Base-by-base conservation (phyloP, 2,797 vertebrate species). In the Etheostoma nigrum region DNA sequence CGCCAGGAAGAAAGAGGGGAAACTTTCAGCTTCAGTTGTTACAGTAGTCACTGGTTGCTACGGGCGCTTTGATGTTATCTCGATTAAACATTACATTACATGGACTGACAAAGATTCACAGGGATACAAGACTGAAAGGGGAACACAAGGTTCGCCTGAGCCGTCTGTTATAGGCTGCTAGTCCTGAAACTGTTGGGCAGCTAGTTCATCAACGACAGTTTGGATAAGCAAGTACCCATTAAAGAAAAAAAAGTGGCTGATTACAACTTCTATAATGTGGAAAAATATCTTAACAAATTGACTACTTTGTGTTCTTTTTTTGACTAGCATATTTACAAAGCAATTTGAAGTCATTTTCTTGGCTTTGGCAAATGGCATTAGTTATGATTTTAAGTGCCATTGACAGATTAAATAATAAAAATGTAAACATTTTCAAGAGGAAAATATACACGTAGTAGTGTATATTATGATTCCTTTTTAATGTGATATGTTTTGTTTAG, bases 11-110 rank as follows among this genome's bases (percentile, higher is more conserved):
- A 33, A 55, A 53, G 53, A 49, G 25, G 21, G 21, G 12, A 68
- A 4, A 15, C 55, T 21, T 78, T 76, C n/a, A 47, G 48, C 51
- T 74, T 40, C 51, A 23, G 30, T 54, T 53, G 21, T 72, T 10
- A 42, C 47, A 15, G 15, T n/a, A 15, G 61, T 27, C n/a, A 9
- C 23, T 11, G 5, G 44, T 48, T 21, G 19, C 61, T 27, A 2
- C 52, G 1, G 8, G 33, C 0, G 2, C 21, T 81, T 74, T 76
- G 55, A 66, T 72, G 40, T 49, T 52, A 13, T 59, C 58, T 53
- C 53, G 27, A 55, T 18, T 45, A 73, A 77, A 54, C n/a, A 44
- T 63, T 40, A 11, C 36, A 11, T 40, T 10, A 40, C 36, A 40
- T 36, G 33, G 14, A 30, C 1, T 19, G 54, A 42, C 62, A 65